These are phyloP conservation scores for Porites cylindrica DNA, from an alignment of 92 coral and sea anemone species.

Conservation along the genomic window DNA sequence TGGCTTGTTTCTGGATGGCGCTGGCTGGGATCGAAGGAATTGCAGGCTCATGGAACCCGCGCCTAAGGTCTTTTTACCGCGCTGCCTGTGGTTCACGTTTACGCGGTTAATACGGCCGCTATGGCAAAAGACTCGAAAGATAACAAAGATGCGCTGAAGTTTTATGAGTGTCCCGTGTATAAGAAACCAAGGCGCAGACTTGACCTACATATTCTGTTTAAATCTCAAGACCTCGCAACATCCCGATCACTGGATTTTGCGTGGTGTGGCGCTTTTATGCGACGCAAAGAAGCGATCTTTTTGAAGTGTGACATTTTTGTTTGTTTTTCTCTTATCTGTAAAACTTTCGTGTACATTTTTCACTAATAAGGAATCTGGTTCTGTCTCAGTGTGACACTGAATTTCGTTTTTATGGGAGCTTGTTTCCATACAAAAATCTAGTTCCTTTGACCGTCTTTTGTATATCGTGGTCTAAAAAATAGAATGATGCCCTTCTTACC, in stretches of 20 bases:
- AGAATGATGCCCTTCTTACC: too few species aligned
- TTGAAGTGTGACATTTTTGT: neutral
- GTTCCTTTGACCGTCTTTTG: too few species aligned
- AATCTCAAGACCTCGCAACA: conserved; percentile 90
- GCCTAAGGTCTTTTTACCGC: conserved; percentile 92
- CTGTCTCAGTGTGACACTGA: neutral
- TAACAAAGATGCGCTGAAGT: conserved; percentile 30
- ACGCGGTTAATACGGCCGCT: conserved; percentile 92
- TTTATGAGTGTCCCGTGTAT: conserved; percentile 98
- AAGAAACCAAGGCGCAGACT: too few species aligned
- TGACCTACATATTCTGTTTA: conserved; percentile 50
- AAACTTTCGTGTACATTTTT: too few species aligned
- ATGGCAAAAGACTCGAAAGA: conserved; percentile 75
- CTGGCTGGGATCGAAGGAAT: conserved; percentile 99
- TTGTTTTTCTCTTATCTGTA: neutral
- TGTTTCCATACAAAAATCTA: neutral
- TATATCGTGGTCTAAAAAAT: too few species aligned
- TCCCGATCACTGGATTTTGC: conserved; percentile 98
- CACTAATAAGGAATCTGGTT: neutral
- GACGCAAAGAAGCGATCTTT: conserved; percentile 81
- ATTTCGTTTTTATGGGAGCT: neutral
- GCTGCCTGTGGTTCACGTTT: conserved; percentile 93
- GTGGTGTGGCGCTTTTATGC: conserved; percentile 98
- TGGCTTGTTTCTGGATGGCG: conserved; percentile 96
- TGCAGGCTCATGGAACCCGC: conserved; percentile 94